Evolutionary conservation across 2,113 vertebrate genomes (phyloP).

Genomic region (Rynchops niger): DNA sequence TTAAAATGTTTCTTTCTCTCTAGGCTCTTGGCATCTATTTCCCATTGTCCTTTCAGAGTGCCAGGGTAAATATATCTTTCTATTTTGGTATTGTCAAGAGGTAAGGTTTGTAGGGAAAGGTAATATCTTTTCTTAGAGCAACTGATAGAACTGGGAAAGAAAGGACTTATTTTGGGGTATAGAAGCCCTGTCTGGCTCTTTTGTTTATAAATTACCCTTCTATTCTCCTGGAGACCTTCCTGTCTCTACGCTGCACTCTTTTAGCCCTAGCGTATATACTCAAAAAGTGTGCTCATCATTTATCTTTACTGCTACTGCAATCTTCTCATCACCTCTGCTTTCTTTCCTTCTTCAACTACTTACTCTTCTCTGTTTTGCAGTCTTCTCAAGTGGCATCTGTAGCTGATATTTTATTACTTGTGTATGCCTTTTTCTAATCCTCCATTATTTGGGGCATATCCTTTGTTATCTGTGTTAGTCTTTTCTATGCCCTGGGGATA

Average conservation of each 20-base stretch:
- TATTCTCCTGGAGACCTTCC: constrained; percentile 38
- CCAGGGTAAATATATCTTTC: constrained; percentile 54
- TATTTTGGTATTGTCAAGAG: constrained; percentile 63
- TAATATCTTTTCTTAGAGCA: constrained; percentile 40
- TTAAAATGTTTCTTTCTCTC: constrained; percentile 35
- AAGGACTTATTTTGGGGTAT: background rate
- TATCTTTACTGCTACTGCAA: constrained; percentile 44
- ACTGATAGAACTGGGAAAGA: background rate
- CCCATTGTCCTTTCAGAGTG: constrained; percentile 55
- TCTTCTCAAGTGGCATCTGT: constrained; percentile 31
- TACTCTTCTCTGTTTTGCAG: background rate
- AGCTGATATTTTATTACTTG: constrained; percentile 33
- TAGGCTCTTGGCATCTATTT: constrained; percentile 51
- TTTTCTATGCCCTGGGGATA: background rate
- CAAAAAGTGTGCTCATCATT: constrained; percentile 44
- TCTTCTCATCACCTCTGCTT: constrained; percentile 32
- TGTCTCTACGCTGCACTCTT: constrained; percentile 37
- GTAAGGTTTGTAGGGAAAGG: constrained; percentile 30
- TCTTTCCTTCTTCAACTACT: background rate
- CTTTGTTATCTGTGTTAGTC: constrained; percentile 13
- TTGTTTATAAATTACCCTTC: constrained; percentile 72
- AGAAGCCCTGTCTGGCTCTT: constrained; percentile 47
- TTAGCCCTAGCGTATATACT: background rate
- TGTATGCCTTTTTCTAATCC: constrained; percentile 23
- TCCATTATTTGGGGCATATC: constrained; percentile 16